Base-by-base conservation (phyloP, 2,888 invertebrate genomes). In the Notodonta dromedarius region DNA sequence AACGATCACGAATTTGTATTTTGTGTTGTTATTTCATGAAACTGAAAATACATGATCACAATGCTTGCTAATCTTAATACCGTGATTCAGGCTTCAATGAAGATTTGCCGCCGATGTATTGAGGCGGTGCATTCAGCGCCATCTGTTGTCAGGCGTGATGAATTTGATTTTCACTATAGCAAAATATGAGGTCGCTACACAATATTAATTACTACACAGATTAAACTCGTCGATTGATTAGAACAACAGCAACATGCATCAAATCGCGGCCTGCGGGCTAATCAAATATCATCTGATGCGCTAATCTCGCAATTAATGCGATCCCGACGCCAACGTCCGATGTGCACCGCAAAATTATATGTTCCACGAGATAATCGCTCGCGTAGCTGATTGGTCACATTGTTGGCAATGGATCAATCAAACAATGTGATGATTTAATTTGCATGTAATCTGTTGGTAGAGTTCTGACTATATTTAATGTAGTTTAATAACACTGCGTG, bases 321-420 rank as follows among this genome's bases (percentile, higher is more conserved):
- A 80, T 74, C 71, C 73, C 65, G 80, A 75, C 65, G 81, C 76
- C 70, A 72, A 73, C 70, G 70, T 72, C 67, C 70, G 79, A 82
- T 81, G 80, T 85, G 80, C 79, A 80, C 89, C 87, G 71, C 87
- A 79, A 82, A 85, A 87, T 86, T 83, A 86, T 87, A 84, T 83
- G 82, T 82, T 80, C 77, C 77, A 78, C 82, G 78, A 83, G 82
- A 83, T 82, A 86, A 87, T 88, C 83, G 82, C 79, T 64, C 69
- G 63, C 63, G 75, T 71, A 80, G 81, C 73, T 82, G 82, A 86
- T 83, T 85, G 82, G 77, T 80, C 80, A 81, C 79, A 84, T 76
- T 81, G 78, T 77, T 14, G 39, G 8, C 6, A 14, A 35, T 11
- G 24, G n/a, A 52, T 12, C 14, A 8, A 39, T 54, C 54, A 54